These are phyloP conservation scores for Helostoma temminkii DNA, from an alignment of 2,797 vertebrate genomes.

Conservation along the genomic window DNA sequence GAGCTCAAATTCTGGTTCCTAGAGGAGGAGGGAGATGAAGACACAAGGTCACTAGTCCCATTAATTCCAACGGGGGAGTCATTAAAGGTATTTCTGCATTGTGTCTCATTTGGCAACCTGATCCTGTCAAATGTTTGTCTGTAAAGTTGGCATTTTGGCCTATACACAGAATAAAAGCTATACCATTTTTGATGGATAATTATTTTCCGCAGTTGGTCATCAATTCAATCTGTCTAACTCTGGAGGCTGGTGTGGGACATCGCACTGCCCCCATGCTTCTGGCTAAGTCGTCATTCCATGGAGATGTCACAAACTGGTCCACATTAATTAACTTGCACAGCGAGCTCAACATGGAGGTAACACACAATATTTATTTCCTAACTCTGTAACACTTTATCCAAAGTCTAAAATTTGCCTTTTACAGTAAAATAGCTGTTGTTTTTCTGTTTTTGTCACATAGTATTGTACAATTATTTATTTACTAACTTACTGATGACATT, in stretches of 20 bases:
- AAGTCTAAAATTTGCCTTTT: neutral
- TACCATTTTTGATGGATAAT: neutral
- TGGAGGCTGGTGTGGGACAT: slow-evolving; percentile 97
- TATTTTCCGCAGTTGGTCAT: slow-evolving; percentile 85
- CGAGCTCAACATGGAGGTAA: slow-evolving; percentile 85
- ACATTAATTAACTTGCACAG: slow-evolving; percentile 93
- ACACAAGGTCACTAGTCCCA: slow-evolving; percentile 69
- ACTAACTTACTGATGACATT: neutral
- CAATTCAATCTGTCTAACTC: slow-evolving; percentile 91
- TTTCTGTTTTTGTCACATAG: neutral
- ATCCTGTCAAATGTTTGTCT: no score
- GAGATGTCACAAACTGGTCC: slow-evolving; percentile 93
- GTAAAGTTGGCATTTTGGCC: neutral
- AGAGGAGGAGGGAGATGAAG: slow-evolving; percentile 89
- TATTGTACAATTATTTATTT: neutral
- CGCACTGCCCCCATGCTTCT: slow-evolving; percentile 96
- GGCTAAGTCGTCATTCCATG: slow-evolving; percentile 92
- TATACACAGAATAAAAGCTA: neutral
- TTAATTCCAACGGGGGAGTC: slow-evolving; percentile 90
- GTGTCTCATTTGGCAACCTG: no score
- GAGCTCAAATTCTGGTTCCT: slow-evolving; percentile 96
- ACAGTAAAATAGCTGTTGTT: neutral
- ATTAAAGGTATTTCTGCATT: slow-evolving; percentile 79
- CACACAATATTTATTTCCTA: slow-evolving; percentile 1
- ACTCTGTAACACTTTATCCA: neutral